Conservation (phyloP, 2,797 vertebrate genomes). For the Echeneis naucrates region DNA sequence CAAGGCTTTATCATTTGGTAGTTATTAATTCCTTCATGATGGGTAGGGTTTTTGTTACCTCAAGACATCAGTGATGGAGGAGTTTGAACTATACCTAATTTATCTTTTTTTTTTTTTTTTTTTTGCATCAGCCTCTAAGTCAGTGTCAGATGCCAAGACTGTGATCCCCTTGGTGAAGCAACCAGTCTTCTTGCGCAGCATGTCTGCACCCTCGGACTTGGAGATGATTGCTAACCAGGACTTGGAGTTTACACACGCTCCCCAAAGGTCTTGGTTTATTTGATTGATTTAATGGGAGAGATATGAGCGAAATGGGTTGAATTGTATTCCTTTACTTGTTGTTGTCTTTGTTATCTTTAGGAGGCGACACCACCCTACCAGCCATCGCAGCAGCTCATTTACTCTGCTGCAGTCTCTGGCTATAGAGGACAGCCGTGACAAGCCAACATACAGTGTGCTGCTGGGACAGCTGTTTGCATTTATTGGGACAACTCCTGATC, state of each 20-base stretch:
- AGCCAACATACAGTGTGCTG: slow-evolving; percentile 96
- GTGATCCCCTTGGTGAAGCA: slow-evolving; percentile 92
- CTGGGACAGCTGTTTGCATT: slow-evolving; percentile 98
- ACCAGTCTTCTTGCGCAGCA: slow-evolving; percentile 97
- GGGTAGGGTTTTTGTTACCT: not conserved
- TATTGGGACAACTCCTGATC: slow-evolving; percentile 97
- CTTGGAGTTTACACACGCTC: slow-evolving; percentile 92
- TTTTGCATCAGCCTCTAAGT: slow-evolving; percentile 90
- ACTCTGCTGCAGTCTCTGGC: slow-evolving; percentile 95
- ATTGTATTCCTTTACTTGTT: not conserved
- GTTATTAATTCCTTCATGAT: not conserved
- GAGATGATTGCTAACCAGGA: slow-evolving; percentile 99
- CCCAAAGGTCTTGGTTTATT: slow-evolving; percentile 84
- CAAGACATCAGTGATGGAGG: not conserved
- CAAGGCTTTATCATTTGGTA: not conserved
- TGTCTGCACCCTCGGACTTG: slow-evolving; percentile 98
- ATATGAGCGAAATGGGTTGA: not conserved
- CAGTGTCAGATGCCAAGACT: slow-evolving; percentile 93
- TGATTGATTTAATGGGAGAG: not conserved
- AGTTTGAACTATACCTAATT: slow-evolving; percentile 8
- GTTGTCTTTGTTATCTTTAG: slow-evolving; percentile 70
- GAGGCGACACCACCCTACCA: slow-evolving; percentile 93
- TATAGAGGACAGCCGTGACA: slow-evolving; percentile 93
- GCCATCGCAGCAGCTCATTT: slow-evolving; percentile 97
- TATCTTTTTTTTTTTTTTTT: slow-evolving; percentile 18